phyloP scores from a whole-genome alignment of 1,140 invertebrate genomes.

The Cherax destructor region DNA sequence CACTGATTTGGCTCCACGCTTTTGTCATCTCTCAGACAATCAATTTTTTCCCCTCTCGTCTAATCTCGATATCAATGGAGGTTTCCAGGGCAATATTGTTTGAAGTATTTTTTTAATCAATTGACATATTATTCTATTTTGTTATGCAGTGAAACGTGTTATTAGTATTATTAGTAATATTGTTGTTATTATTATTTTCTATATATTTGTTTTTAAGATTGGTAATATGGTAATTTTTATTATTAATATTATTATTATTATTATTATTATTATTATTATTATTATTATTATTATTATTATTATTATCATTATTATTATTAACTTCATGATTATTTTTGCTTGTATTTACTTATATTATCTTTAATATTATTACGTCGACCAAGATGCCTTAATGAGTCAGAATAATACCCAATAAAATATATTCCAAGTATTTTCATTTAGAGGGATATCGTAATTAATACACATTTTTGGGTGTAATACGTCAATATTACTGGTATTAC shows the following conservation, averaged over 20 bases:
- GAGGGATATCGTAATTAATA: no score
- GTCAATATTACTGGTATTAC: no score
- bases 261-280: conserved; percentile 12
- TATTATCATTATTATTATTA: conserved; percentile 5
- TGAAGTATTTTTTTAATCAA: not conserved
- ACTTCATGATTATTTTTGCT: not conserved
- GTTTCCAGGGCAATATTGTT: not conserved
- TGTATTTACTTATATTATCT: not conserved
- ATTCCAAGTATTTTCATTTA: no score
- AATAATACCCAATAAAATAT: no score
- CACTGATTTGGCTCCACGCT: no score
- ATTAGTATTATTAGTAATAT: not conserved
- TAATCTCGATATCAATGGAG: no score
- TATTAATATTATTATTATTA: not conserved
- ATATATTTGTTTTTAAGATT: not conserved
- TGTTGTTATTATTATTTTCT: not conserved
- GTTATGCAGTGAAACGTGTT: not conserved
- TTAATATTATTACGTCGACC: not conserved
- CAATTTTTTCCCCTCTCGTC: no score
- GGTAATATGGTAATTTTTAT: not conserved
- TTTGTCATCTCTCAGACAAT: no score
- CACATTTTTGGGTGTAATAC: no score
- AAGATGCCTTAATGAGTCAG: not conserved
- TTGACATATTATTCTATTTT: not conserved
- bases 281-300: conserved; percentile 8